Base-by-base conservation (phyloP, 2,113 vertebrate genomes). In the Plectropomus leopardus region DNA sequence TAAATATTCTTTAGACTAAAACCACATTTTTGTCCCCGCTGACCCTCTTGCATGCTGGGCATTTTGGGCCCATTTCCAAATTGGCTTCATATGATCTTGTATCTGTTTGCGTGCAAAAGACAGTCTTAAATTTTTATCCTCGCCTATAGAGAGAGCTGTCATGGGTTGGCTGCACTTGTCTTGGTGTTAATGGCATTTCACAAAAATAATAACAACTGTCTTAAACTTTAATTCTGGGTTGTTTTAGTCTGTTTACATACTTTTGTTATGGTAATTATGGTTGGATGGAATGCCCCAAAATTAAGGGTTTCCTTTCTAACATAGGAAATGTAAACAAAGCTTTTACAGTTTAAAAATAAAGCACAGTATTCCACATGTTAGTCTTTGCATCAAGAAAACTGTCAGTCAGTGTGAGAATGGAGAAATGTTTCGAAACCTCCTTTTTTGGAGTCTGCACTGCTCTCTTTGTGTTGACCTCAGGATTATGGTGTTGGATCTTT, bases 1-100 rank as follows among this genome's bases (percentile, higher is more conserved):
- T 19, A 19, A 73, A 83, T 86, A 78, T 81, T 85, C 50, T 79
- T 61, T 17, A 57, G 42, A 82, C 21, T 36, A n/a, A 82, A 76
- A 67, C 23, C 72, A 75, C 10, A 70, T 78, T 79, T 90, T 36
- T 68, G 21, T 26, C 48, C 55, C 61, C 24, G 14, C n/a, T 13
- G 32, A 72, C 51, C 47, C 47, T 32, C 26, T 7, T 14, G 7
- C n/a, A 36, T 19, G 11, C 28, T 59, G 53, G 40, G 19, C 28
- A 64, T 60, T 63, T 70, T 48, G 9, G 83, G 50, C 45, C 44
- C 42, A 21, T 81, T 72, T 86, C 79, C 59, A 68, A 53, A 61
- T 11, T n/a, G 16, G 1, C 26, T 75, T 67, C 13, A 51, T 79
- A 78, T 76, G 65, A 78, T 79, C 23, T 63, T 44, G 5, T 79